Evolutionary conservation across 2,888 invertebrate species (phyloP), one percentile per base, ranked within the genome.

Genomic region (Julus scandinavius): DNA sequence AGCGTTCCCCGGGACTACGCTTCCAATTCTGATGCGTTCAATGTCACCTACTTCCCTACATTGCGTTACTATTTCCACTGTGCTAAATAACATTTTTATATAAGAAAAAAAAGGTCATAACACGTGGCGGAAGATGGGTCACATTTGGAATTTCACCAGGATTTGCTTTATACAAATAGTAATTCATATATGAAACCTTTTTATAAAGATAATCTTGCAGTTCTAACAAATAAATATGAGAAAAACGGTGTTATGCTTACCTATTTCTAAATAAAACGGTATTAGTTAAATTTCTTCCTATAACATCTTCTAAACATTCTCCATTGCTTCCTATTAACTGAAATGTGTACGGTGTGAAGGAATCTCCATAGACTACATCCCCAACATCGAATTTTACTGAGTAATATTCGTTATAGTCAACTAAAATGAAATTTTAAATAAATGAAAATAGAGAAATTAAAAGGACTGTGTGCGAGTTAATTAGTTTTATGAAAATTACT

Each of bases 41-140:
- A 80, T 80, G 80, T 80, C 38, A 80, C 80, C 80, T 38, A 80
- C 80, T 80, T 80, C 80, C 80, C 80, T 80, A 80, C 80, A 80
- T 80, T 80, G 80, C 38, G 80, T 80, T 80, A 80, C 11, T 13
- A 38, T 80, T 80, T 80, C 80, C 80, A 80, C 80, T 80, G 80
- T 80, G 38, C 80, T 80, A 80, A 80, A 80, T 80, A 80, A 4
- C 80, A 80, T 38, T 38, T 38, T 29, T 80, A 80, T 80, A 80
- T 29, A 80, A 11, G 80, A 80, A 80, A 80, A 80, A 29, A 38
- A 80, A 38, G 80, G 80, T 80, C 80, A 38, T 72, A 72, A 29
- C 1, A 20, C 20, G 72, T 29, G 20, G 38, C 38, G 13, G 2
- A 29, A 20, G 13, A 80, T 3, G 80, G 80, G 13, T 38, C 13